These are phyloP conservation scores for Dromiciops gliroides DNA, from an alignment of 2,113 vertebrate genomes.

Conservation along the genomic window DNA sequence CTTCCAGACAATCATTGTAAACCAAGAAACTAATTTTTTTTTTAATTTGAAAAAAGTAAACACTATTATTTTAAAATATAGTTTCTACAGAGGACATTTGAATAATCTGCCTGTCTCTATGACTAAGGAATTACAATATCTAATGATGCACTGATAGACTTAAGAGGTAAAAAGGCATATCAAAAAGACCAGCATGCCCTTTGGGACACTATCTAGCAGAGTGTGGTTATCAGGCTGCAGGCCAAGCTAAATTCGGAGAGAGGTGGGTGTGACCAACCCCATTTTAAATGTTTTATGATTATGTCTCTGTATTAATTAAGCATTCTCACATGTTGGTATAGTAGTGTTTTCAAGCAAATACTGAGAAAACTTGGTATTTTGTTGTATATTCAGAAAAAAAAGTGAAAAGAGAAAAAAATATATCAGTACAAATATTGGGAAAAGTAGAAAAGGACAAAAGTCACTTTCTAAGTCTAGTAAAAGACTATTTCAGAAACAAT, in stretches of 20 bases:
- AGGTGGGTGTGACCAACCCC: not conserved
- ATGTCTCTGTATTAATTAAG: not conserved
- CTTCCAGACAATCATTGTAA: not conserved
- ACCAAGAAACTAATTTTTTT: not conserved
- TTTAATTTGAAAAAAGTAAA: slow-evolving; percentile 15
- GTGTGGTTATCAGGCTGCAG: not conserved
- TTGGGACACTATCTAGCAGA: slow-evolving; percentile 38
- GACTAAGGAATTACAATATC: slow-evolving; percentile 61
- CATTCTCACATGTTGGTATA: not conserved
- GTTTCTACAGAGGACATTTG: slow-evolving; percentile 40
- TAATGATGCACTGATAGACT: slow-evolving; percentile 30
- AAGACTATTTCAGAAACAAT: not conserved
- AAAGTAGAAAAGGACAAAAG: slow-evolving; percentile 9
- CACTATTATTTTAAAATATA: slow-evolving; percentile 57
- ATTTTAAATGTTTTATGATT: not conserved
- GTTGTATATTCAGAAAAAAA: not conserved
- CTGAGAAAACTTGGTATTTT: not conserved
- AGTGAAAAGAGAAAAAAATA: not conserved
- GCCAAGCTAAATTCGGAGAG: not conserved
- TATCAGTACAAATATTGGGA: slow-evolving; percentile 18
- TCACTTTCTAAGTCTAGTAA: not conserved
- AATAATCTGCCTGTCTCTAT: slow-evolving; percentile 51
- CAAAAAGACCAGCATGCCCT: slow-evolving; percentile 47
- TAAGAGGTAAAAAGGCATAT: slow-evolving; percentile 30
- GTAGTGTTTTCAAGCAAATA: not conserved